phyloP scores from a whole-genome alignment of 2,113 vertebrate species.

The Riparia riparia region DNA sequence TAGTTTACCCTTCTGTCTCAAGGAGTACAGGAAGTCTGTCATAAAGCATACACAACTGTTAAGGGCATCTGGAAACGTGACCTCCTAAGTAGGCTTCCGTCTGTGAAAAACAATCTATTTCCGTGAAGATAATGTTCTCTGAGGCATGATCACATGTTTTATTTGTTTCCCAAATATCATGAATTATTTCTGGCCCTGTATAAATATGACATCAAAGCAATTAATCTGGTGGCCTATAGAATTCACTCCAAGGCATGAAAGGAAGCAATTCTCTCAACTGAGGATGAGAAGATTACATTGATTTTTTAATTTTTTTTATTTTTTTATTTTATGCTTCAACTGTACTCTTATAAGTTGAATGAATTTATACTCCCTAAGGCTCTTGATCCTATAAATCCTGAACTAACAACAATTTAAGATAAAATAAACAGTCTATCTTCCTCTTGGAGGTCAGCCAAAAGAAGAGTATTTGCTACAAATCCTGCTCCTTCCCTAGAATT shows the following conservation, averaged over 20 bases:
- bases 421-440: not conserved
- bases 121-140: not conserved
- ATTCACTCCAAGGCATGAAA: not conserved
- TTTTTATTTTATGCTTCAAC: not conserved
- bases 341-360: not conserved
- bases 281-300: not conserved
- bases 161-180: not conserved
- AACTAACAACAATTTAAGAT: not conserved
- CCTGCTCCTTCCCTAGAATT: not conserved
- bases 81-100: not conserved
- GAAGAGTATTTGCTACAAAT: not conserved
- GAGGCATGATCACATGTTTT: fast-evolving
- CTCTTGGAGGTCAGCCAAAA: not conserved
- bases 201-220: not conserved
- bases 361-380: not conserved
- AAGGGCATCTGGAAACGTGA: not conserved
- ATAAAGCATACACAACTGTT: not conserved
- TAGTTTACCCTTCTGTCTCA: not conserved
- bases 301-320: not conserved
- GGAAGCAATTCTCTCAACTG: not conserved
- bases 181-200: not conserved
- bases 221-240: not conserved
- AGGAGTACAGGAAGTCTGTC: not conserved
- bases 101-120: not conserved
- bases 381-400: not conserved